Conservation (phyloP, 2,113 vertebrate species). For the Brachypteracias leptosomus region DNA sequence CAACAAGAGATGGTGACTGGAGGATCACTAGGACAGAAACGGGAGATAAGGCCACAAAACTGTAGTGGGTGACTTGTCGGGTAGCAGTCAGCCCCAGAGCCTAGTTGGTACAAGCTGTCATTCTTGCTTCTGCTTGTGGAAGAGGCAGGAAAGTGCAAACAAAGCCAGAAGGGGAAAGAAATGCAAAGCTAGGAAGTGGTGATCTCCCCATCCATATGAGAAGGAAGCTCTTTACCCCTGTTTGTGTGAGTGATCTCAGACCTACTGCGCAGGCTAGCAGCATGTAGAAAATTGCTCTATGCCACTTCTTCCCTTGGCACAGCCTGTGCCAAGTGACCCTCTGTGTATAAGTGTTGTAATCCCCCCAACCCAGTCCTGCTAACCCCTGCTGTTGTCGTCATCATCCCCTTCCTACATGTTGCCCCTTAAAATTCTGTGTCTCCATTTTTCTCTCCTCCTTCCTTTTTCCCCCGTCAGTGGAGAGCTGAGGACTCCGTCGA, state of each 20-base stretch:
- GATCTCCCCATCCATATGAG: neutral
- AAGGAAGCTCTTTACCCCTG: neutral
- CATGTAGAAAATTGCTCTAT: constrained; percentile 48
- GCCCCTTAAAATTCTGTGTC: constrained; percentile 68
- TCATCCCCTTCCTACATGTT: constrained; percentile 53
- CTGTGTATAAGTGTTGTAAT: constrained; percentile 62
- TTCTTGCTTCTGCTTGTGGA: neutral
- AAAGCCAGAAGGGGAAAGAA: neutral
- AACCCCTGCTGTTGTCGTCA: constrained; percentile 33
- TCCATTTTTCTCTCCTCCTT: constrained; percentile 73
- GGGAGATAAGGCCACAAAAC: neutral
- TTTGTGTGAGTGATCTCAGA: constrained; percentile 50
- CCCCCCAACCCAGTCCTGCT: constrained; percentile 37
- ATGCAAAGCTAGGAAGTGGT: neutral
- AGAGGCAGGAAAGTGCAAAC: neutral
- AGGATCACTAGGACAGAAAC: neutral
- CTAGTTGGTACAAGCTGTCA: neutral
- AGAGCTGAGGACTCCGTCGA: constrained; percentile 93
- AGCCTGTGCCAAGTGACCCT: constrained; percentile 7
- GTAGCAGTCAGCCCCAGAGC: neutral
- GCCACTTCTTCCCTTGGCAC: constrained; percentile 27
- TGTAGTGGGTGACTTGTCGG: neutral
- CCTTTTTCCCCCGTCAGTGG: constrained; percentile 88
- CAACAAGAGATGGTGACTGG: neutral
- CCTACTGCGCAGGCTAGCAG: neutral